A percentile compares a stretch with the other conserved stretches of the same genome.
Conservation (phyloP, 2,888 invertebrate species). For the Octonoba sinensis region DNA sequence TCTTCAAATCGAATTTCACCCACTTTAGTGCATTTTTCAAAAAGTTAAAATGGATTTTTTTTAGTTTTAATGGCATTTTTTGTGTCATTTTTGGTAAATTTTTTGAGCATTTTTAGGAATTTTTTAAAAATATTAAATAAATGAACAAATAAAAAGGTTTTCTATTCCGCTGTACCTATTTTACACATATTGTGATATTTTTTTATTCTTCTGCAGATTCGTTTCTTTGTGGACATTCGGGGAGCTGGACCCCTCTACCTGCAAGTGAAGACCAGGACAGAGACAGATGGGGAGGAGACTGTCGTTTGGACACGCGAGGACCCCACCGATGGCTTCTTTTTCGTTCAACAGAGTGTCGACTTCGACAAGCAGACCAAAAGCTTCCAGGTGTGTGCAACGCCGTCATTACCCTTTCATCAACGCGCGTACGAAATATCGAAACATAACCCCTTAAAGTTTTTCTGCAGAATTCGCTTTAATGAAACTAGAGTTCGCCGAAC, state of each 20-base stretch:
- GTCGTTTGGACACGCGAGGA: slow-evolving; percentile 52
- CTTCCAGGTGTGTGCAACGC: slow-evolving; percentile 40
- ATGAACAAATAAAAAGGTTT: too few relatives aligned
- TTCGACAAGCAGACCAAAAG: slow-evolving; percentile 42
- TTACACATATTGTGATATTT: too few relatives aligned
- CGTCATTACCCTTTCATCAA: not conserved
- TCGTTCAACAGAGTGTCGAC: slow-evolving; percentile 24
- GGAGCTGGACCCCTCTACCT: slow-evolving; percentile 36
- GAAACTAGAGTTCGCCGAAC: too few relatives aligned
- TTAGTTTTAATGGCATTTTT: not conserved
- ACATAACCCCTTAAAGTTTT: too few relatives aligned
- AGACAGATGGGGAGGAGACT: slow-evolving; percentile 34
- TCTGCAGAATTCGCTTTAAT: not conserved
- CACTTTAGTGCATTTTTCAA: too few relatives aligned
- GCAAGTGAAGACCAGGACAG: slow-evolving; percentile 43
- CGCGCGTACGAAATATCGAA: too few relatives aligned
- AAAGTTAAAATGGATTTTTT: not conserved
- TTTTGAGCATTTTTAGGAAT: not conserved
- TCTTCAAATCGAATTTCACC: too few relatives aligned
- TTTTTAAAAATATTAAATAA: too few relatives aligned
- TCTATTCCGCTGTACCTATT: too few relatives aligned
- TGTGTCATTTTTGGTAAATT: too few relatives aligned
- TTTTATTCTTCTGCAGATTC: slow-evolving; percentile 42
- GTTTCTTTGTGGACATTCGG: slow-evolving; percentile 47
- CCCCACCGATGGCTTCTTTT: slow-evolving; percentile 52